These are phyloP conservation scores for Listrodromus nycthemerus DNA, from an alignment of 2,888 invertebrate genomes.

Conservation along the genomic window DNA sequence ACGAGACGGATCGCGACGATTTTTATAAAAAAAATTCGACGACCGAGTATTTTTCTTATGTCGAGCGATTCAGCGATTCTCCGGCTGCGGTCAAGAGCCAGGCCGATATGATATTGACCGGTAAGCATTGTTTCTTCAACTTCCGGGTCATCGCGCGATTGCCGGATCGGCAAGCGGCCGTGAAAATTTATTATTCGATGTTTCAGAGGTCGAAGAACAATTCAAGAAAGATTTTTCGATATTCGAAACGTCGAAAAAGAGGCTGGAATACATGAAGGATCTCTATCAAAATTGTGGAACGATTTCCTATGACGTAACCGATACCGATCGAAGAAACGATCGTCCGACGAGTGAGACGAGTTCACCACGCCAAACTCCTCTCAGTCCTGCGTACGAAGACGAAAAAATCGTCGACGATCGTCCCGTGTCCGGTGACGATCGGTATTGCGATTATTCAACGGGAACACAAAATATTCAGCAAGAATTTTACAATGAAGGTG, in stretches of 20 bases:
- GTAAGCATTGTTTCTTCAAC: conserved; percentile 57
- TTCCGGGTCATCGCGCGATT: too few relatives aligned
- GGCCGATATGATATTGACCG: conserved; percentile 69
- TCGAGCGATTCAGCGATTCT: conserved; percentile 24
- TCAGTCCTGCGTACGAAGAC: conserved; percentile 19
- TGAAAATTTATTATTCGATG: not conserved
- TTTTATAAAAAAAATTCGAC: conserved; percentile 26
- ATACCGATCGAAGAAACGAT: conserved; percentile 40
- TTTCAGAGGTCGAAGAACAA: conserved; percentile 83
- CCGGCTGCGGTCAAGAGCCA: conserved; percentile 61
- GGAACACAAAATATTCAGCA: conserved; percentile 26
- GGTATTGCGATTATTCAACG: conserved; percentile 47
- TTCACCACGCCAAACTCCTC: conserved; percentile 40
- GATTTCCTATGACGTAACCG: conserved; percentile 44
- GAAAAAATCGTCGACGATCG: conserved; percentile 49
- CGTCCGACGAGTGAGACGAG: conserved; percentile 34
- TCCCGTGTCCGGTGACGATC: conserved; percentile 45
- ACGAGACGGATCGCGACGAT: conserved; percentile 24
- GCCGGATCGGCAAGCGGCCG: not conserved
- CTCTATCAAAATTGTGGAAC: conserved; percentile 77
- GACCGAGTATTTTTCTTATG: conserved; percentile 29
- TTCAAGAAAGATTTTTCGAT: conserved; percentile 83
- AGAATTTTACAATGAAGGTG: conserved; percentile 3
- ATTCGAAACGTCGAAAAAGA: conserved; percentile 83
- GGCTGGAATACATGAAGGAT: conserved; percentile 84